Evolutionary conservation across 2,113 vertebrate genomes (phyloP).

Genomic region (Petromus typicus): DNA sequence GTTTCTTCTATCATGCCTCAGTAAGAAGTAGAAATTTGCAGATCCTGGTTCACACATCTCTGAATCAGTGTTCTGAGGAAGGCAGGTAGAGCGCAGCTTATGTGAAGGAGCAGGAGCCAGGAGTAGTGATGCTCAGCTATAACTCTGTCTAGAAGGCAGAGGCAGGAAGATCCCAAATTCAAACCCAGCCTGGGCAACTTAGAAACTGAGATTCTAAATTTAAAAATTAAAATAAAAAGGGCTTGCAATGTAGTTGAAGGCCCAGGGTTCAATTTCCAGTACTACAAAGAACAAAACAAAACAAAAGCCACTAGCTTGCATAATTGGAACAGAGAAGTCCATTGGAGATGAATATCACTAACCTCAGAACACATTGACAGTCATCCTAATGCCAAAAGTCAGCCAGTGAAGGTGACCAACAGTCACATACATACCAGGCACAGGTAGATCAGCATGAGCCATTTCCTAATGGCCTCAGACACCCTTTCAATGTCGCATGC

Average conservation of each 20-base stretch:
- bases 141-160: neutral
- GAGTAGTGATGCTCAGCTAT: neutral
- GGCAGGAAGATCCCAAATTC: neutral
- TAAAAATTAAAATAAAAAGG: too few species aligned
- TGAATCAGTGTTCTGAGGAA: neutral
- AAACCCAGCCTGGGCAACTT: neutral
- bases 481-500: neutral
- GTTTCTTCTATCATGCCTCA: neutral
- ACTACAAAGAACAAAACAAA: neutral
- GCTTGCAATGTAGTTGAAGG: too few species aligned
- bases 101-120: neutral
- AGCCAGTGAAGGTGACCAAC: neutral
- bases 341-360: neutral
- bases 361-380: too few species aligned
- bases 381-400: neutral
- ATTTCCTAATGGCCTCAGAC: neutral
- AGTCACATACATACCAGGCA: neutral
- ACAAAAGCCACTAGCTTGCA: too few species aligned
- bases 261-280: too few species aligned
- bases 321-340: neutral
- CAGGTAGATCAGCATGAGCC: neutral
- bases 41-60: neutral
- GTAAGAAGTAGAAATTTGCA: neutral
- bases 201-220: neutral
- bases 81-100: neutral